These are phyloP conservation scores for Machimus rusticus DNA, from an alignment of 2,888 invertebrate species.

Conservation along the genomic window DNA sequence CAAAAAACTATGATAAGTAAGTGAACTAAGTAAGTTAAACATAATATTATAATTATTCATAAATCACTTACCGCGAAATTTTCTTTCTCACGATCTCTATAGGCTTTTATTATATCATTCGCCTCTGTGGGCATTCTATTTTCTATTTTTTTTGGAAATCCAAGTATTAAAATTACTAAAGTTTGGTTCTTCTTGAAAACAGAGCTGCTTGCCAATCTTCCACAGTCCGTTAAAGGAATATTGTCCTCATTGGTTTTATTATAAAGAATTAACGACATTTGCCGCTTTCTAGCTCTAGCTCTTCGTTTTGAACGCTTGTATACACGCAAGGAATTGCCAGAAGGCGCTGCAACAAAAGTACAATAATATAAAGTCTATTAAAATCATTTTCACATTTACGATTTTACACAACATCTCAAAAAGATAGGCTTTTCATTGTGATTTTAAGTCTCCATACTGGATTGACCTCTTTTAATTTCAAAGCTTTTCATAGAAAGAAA, in stretches of 20 bases:
- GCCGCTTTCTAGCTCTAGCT: background rate
- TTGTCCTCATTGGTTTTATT: background rate
- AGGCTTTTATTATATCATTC: conserved; percentile 13
- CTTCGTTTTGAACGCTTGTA: background rate
- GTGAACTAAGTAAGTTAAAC: background rate
- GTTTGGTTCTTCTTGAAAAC: background rate
- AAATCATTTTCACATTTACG: background rate
- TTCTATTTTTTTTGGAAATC: conserved; percentile 9
- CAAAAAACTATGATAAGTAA: background rate
- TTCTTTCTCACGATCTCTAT: background rate
- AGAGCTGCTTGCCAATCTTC: background rate
- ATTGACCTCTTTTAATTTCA: no score
- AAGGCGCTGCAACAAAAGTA: background rate
- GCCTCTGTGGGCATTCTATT: background rate
- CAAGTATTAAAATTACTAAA: conserved; percentile 39
- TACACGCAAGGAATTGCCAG: background rate
- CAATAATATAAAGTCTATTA: no score
- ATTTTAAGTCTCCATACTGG: no score
- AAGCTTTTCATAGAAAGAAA: no score
- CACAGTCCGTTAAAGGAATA: background rate
- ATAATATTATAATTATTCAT: no score
- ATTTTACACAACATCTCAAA: no score
- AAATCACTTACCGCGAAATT: conserved; percentile 33
- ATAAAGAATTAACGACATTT: background rate
- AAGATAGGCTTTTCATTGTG: no score